Base-by-base conservation (phyloP, 1,140 invertebrate species). In the Cyclargus thomasi region DNA sequence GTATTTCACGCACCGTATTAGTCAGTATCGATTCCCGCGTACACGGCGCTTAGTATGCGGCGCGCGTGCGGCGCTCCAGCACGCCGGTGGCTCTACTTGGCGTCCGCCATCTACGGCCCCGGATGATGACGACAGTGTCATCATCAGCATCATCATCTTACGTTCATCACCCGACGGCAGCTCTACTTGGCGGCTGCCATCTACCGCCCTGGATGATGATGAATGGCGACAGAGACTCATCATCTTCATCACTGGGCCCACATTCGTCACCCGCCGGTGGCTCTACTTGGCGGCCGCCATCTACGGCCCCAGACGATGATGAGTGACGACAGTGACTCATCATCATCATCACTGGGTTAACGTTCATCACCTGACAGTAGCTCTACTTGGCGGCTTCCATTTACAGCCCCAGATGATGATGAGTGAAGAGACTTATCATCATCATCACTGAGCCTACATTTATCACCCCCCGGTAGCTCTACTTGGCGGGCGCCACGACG, bases 11-110 rank as follows among this genome's bases (percentile, higher is more conserved):
- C 39, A 47, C 14, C 39, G 39, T 8, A 47, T 47, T 47, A 47
- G 39, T 63, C 69, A 62, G 71, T 81, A 87, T 87, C 82, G 85
- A 83, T 82, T 81, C 66, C 66, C 65, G 68, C 68, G 72, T 47
- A 64, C 65, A 65, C 47, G 63, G n/a, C 68, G 66, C 62, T 85
- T 85, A 79, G 75, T 86, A 86, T 86, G 75, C 84, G 29, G 64
- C 36, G 16, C 73, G 74, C 83, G 81, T 18, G 53, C 39, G 63
- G 14, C 14, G 75, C 74, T 70, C 67, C 63, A 75, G 82, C 72
- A 74, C 70, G 75, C 75, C 72, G 73, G 75, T 72, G 67, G 77
- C 86, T 86, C 78, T 81, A 81, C 81, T 86, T 82, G 84, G 83
- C 17, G 36, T 53, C 66, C 67, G 55, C 78, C 82, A 69, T 79